A percentile compares a stretch with the other conserved stretches of the same genome.
phyloP scores from a whole-genome alignment of 2,888 invertebrate genomes.

The Hanleya hanleyi region DNA sequence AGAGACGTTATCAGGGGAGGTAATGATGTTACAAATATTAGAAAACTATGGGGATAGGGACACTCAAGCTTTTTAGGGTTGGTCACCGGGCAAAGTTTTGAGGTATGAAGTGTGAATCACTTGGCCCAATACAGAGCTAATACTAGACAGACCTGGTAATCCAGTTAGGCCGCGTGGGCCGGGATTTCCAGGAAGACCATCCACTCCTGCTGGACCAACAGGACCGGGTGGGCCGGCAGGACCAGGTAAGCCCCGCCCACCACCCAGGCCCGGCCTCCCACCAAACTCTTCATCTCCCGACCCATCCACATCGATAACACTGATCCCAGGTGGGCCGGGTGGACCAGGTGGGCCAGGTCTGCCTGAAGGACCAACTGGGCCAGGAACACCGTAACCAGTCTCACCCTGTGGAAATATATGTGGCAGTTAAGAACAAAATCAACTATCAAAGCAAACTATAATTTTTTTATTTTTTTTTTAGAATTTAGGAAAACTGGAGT shows the following conservation, averaged over 20 bases:
- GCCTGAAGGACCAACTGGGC: background rate
- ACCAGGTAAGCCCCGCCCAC: conserved; percentile 5
- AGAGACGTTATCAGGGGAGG: no score
- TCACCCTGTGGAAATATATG: background rate
- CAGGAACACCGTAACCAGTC: background rate
- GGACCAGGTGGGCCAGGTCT: conserved; percentile 8
- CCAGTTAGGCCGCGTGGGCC: conserved; percentile 2
- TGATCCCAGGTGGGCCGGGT: background rate
- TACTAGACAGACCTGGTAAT: conserved; percentile 1
- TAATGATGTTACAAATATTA: no score
- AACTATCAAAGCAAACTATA: no score
- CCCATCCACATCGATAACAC: background rate
- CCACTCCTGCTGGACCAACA: conserved; percentile 6
- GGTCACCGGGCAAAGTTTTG: no score
- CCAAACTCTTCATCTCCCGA: background rate
- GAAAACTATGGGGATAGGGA: no score
- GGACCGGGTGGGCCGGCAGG: conserved; percentile 6
- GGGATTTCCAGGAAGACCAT: background rate
- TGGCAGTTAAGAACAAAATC: background rate
- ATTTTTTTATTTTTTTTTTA: no score
- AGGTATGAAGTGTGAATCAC: no score
- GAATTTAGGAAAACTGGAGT: no score
- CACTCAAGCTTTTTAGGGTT: no score
- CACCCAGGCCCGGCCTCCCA: background rate
- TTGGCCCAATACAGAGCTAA: no score